A percentile compares a stretch with the other conserved stretches of the same genome.
Evolutionary conservation across 1,140 invertebrate genomes (phyloP).

Genomic region (Hestina assimilis): DNA sequence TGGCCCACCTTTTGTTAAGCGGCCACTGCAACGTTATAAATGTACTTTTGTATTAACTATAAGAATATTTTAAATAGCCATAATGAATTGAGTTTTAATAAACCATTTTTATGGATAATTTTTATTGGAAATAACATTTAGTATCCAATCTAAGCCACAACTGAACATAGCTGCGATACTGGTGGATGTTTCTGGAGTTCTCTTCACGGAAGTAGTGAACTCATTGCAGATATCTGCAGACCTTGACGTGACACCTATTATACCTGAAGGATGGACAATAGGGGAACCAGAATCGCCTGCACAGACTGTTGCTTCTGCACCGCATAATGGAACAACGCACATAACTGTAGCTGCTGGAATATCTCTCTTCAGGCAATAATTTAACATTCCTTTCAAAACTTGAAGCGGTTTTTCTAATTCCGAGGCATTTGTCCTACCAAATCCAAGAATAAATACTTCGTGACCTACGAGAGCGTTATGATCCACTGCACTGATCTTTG

Average conservation of each 20-base stretch:
- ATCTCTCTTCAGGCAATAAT: neutral
- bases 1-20: too few relatives aligned
- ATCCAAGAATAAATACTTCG: neutral
- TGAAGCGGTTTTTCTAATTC: neutral
- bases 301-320: slow-evolving; percentile 2
- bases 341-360: neutral
- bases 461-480: neutral
- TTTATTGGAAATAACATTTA: slow-evolving; percentile 4
- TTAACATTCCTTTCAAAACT: slow-evolving; percentile 18
- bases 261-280: slow-evolving; percentile 2
- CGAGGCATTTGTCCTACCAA: neutral
- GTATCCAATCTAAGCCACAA: slow-evolving; percentile 14
- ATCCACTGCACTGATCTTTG: slow-evolving; percentile 1
- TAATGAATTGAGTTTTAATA: too few relatives aligned
- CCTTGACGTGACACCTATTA: slow-evolving; percentile 7
- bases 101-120: neutral
- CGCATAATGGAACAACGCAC: slow-evolving; percentile 3
- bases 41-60: too few relatives aligned
- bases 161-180: slow-evolving; percentile 1
- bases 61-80: too few relatives aligned
- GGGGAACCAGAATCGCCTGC: slow-evolving; percentile 13
- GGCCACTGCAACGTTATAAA: too few relatives aligned
- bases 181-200: neutral
- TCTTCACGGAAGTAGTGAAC: neutral
- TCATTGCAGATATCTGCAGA: neutral